Base-by-base conservation (phyloP, 2,888 invertebrate species). In the Steinernema carpocapsae region DNA sequence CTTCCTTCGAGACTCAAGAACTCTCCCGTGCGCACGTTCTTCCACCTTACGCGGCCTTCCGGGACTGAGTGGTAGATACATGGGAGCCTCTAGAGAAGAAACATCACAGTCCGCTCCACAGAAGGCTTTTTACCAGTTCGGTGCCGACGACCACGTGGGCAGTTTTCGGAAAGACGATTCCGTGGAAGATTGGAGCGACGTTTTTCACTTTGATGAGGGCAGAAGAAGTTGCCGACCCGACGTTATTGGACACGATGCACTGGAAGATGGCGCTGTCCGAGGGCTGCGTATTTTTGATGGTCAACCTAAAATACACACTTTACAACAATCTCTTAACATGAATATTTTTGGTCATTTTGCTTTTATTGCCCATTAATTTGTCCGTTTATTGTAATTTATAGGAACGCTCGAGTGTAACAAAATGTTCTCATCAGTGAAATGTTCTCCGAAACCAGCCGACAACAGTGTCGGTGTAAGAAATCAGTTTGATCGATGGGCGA, bases 51-150 rank as follows among this genome's bases (percentile, higher is more conserved):
- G 12, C 74, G 76, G 6, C 81, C 83, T 45, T 74, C 59, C 0
- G 86, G 86, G 1, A 79, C 81, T 0, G 86, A 84, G 64, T 83
- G 81, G 73, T 82, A 84, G 22, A 84, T 75, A 71, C 86, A 86
- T 2, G 86, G 85, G 17, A 86, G 74, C 7, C 76, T 74, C 77
- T 83, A 73, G 42, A 37, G 37, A 37, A 37, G n/a, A 78, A 74
- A 48, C n/a, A 48, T 48, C 48, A 48, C 17, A 48, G 14, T 7
- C 48, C 3, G 48, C 4, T 3, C 48, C 4, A 14, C 48, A 14
- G 17, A n/a, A 4, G 17, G 48, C 4, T 4, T 56, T 79, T 75
- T 64, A 82, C 83, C 71, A 85, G 74, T 29, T 75, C 78, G 1
- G 81, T 75, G 24, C 85, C 85, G 12, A 80, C 71, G 19, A 81